A percentile compares a stretch with the other conserved stretches of the same genome.
Conservation (phyloP, 2,888 invertebrate genomes). For the Spodoptera picta region DNA sequence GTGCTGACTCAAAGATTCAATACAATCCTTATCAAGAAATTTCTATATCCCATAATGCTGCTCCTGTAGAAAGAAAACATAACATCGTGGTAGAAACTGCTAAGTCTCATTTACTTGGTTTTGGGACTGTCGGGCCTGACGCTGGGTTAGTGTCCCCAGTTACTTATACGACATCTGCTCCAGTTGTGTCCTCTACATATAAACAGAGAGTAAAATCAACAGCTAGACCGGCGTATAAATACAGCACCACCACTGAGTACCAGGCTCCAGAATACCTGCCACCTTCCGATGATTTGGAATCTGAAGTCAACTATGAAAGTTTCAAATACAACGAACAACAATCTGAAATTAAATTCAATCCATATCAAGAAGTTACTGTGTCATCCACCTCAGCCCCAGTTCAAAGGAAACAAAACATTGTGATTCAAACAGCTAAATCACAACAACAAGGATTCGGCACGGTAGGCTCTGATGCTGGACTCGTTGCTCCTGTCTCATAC, state of each 20-base stretch:
- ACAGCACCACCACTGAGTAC: constrained; percentile 71
- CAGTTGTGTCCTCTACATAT: constrained; percentile 69
- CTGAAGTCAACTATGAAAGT: constrained; percentile 65
- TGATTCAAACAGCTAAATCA: constrained; percentile 78
- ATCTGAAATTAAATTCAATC: constrained; percentile 64
- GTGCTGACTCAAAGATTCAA: constrained; percentile 59
- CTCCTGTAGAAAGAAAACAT: constrained; percentile 73
- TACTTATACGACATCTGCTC: constrained; percentile 74
- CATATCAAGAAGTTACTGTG: constrained; percentile 67
- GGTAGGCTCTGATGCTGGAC: constrained; percentile 75
- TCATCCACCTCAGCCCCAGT: constrained; percentile 62
- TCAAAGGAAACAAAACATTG: constrained; percentile 76
- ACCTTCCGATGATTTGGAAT: constrained; percentile 65
- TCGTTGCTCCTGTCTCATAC: constrained; percentile 76
- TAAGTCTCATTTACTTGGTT: constrained; percentile 81
- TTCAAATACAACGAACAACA: constrained; percentile 66
- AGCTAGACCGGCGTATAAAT: constrained; percentile 64
- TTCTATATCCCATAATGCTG: constrained; percentile 55
- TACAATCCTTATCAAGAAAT: constrained; percentile 77
- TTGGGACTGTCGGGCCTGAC: constrained; percentile 83
- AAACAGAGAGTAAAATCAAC: constrained; percentile 69
- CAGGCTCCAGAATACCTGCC: constrained; percentile 78
- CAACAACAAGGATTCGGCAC: constrained; percentile 77
- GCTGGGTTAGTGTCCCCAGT: constrained; percentile 79
- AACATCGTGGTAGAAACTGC: constrained; percentile 82